Percentiles rank a stretch among this genome's conserved stretches.
These are phyloP conservation scores for Podarcis raffonei DNA, from an alignment of 2,113 vertebrate genomes.

Conservation along the genomic window DNA sequence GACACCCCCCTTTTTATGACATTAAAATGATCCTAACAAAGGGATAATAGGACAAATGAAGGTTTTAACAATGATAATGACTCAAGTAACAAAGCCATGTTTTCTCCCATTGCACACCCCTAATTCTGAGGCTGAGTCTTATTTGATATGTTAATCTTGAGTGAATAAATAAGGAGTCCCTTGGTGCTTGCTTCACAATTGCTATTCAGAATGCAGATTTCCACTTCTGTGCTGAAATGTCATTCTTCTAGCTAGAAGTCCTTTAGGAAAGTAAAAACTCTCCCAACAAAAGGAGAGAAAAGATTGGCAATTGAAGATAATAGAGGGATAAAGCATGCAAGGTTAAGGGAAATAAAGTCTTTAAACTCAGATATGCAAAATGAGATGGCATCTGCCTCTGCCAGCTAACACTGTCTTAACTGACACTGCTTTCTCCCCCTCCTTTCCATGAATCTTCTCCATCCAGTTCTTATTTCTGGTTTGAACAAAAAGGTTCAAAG, in stretches of 20 bases:
- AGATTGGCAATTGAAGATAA: background rate
- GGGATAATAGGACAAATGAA: background rate
- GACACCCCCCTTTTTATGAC: background rate
- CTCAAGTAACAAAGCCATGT: background rate
- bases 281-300: background rate
- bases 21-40: background rate
- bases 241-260: slow-evolving; percentile 3
- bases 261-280: slow-evolving; percentile 5
- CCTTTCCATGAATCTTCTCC: background rate
- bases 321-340: background rate
- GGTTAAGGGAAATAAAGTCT: background rate
- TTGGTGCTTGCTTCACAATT: background rate
- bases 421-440: background rate
- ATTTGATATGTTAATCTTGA: slow-evolving; percentile 10
- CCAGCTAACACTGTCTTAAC: background rate
- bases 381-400: background rate
- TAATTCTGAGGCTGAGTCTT: background rate
- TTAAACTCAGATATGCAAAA: background rate
- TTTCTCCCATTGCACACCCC: background rate
- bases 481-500: background rate
- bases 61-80: background rate
- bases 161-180: slow-evolving; percentile 16
- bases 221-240: slow-evolving; percentile 5
- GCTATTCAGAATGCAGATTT: slow-evolving; percentile 1
- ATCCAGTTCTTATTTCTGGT: background rate